Conservation (phyloP, 2,797 vertebrate genomes). For the Sciaenops ocellatus region DNA sequence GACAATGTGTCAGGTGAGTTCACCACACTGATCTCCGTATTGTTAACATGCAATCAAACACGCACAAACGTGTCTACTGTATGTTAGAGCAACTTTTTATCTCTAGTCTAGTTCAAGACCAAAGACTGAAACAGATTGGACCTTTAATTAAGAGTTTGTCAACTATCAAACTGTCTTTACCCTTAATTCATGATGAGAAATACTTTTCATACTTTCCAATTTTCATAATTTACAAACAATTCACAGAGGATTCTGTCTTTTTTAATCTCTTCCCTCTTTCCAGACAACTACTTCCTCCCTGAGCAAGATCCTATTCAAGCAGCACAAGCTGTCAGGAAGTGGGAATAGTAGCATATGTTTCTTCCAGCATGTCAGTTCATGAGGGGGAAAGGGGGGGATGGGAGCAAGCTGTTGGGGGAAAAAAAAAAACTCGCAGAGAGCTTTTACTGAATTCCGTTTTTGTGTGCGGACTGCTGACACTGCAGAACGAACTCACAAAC, state of each 20-base stretch:
- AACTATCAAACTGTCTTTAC: slow-evolving; percentile 30
- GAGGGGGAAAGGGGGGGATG: slow-evolving; percentile 78
- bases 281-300: slow-evolving; percentile 80
- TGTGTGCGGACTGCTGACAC: slow-evolving; percentile 87
- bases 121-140: slow-evolving; percentile 39
- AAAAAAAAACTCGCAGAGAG: slow-evolving; percentile 74
- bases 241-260: slow-evolving; percentile 41
- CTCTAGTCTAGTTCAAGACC: not conserved
- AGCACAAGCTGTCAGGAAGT: slow-evolving; percentile 85
- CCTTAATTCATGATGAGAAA: slow-evolving; percentile 15
- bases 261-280: slow-evolving; percentile 65
- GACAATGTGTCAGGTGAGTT: not conserved
- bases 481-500: slow-evolving; percentile 85
- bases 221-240: slow-evolving; percentile 18
- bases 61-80: not conserved
- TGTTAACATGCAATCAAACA: not conserved
- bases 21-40: not conserved
- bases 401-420: slow-evolving; percentile 82
- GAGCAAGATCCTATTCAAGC: slow-evolving; percentile 81
- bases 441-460: slow-evolving; percentile 88
- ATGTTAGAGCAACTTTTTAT: slow-evolving; percentile 2
- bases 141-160: slow-evolving; percentile 16
- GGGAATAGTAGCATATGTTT: slow-evolving; percentile 86
- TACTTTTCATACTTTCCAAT: slow-evolving; percentile 33
- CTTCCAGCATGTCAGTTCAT: slow-evolving; percentile 88